Evolutionary conservation across 2,113 vertebrate species (phyloP).

Genomic region (Grus americana): DNA sequence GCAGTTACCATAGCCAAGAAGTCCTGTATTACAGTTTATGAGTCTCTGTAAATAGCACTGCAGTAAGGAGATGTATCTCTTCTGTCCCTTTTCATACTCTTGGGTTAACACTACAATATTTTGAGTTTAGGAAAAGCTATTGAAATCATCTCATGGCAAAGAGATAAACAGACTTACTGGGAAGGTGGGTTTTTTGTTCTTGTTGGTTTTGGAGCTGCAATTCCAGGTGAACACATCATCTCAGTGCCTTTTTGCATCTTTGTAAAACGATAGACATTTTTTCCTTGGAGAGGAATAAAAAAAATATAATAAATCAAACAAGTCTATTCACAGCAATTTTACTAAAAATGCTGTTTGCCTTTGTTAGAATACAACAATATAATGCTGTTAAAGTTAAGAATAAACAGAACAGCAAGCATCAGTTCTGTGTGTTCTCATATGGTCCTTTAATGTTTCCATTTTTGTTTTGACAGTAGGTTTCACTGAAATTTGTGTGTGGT

Average conservation of each 20-base stretch:
- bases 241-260: background rate
- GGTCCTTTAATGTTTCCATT: background rate
- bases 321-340: background rate
- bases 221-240: background rate
- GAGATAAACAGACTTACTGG: background rate
- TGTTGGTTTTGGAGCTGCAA: background rate
- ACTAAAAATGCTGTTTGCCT: background rate
- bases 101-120: background rate
- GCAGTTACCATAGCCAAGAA: background rate
- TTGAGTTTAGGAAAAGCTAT: background rate
- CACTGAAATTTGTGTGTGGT: background rate
- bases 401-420: background rate
- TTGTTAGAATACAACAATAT: background rate
- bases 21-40: background rate
- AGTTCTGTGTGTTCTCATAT: background rate
- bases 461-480: background rate
- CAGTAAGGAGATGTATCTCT: background rate
- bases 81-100: background rate
- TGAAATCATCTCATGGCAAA: background rate
- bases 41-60: background rate
- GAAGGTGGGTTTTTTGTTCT: background rate
- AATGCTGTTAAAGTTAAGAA: background rate
- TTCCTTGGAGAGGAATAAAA: background rate
- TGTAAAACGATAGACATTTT: background rate
- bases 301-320: background rate